Base-by-base conservation (phyloP, 2,888 invertebrate species). In the Isoperla grammatica region DNA sequence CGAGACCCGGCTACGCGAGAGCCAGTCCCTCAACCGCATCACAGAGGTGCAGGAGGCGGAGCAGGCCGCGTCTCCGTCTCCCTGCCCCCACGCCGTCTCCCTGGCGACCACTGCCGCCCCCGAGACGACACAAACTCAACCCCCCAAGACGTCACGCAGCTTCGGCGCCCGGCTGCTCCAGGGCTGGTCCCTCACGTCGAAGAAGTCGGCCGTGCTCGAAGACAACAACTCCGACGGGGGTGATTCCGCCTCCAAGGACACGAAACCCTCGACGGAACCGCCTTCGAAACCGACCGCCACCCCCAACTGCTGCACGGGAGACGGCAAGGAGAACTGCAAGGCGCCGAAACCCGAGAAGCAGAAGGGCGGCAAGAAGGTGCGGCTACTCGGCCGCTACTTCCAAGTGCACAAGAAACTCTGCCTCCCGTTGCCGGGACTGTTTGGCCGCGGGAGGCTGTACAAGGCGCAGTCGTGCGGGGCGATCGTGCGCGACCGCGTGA, bases 11-110 rank as follows among this genome's bases (percentile, higher is more conserved):
- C 75, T 91, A 59, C 80, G 90, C 9, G 90, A 91, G 76, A 90
- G 89, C 67, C 90, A 91, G 71, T 90, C 90, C 22, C 76, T 91
- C 62, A 91, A 90, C 74, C 82, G 90, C 64, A 90, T 91, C 65
- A 90, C 90, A 13, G 91, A 91, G 76, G 90, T 90, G 65, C 89
- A 90, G 73, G 90, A 90, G 72, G 87, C 84, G 57, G 81, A 76
- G 42, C 68, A 71, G 2, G 8, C 29, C 4, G 8, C 29, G 63
- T 65, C 15, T 62, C 5, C 59, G 62, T 13, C 50, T 61, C 22
- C 45, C 63, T 55, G 39, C 8, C n/a, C n/a, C n/a, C 56, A 55
- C 29, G 40, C 57, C 2, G 53, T 46, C 22, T 17, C 57, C 8
- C 22, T 55, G 17, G 56, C 53, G 6, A 56, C 64, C n/a, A 58